Evolutionary conservation across 2,113 vertebrate genomes (phyloP).

Genomic region (Atlantisia rogersi): DNA sequence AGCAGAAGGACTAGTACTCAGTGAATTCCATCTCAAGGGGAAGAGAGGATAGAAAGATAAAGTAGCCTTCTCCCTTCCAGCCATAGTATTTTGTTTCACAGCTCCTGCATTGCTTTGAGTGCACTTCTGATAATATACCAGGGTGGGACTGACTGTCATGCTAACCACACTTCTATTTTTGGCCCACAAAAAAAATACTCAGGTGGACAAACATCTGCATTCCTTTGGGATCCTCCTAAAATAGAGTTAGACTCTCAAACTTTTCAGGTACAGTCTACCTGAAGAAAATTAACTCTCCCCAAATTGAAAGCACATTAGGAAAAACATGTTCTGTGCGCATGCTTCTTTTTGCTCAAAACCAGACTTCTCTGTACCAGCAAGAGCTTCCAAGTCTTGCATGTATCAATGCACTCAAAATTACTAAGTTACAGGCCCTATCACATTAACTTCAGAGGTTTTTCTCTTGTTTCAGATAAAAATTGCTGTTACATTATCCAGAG

Average conservation of each 20-base stretch:
- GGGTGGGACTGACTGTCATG: neutral
- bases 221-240: neutral
- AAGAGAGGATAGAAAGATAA: neutral
- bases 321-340: neutral
- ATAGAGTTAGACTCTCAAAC: neutral
- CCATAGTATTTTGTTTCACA: accelerated
- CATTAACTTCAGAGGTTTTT: neutral
- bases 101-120: neutral
- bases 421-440: neutral
- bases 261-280: neutral
- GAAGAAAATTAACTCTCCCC: neutral
- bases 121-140: neutral
- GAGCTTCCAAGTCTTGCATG: neutral
- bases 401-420: neutral
- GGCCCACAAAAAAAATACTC: neutral
- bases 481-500: neutral
- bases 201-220: neutral
- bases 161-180: neutral
- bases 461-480: neutral
- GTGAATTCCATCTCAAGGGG: neutral
- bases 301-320: neutral
- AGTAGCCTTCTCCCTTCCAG: neutral
- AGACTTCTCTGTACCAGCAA: neutral
- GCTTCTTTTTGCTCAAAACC: neutral
- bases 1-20: neutral